Percentiles rank a stretch among this genome's conserved stretches.
phyloP scores from a whole-genome alignment of 2,113 vertebrate genomes.

The Mirounga angustirostris region DNA sequence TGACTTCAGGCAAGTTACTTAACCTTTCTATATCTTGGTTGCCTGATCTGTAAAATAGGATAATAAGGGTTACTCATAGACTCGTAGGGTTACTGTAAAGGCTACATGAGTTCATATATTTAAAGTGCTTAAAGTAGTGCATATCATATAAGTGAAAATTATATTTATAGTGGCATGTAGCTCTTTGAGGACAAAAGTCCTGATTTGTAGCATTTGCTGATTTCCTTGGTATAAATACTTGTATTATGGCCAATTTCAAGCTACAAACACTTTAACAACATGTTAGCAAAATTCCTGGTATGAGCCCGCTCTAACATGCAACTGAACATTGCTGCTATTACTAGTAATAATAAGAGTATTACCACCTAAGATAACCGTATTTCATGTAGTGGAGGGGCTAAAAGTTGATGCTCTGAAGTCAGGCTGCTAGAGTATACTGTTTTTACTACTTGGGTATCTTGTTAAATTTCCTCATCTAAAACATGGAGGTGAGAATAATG shows the following conservation, averaged over 20 bases:
- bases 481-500: background rate
- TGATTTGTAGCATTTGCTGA: background rate
- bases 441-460: background rate
- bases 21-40: constrained; percentile 32
- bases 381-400: background rate
- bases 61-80: background rate
- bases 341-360: background rate
- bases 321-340: background rate
- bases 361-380: background rate
- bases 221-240: constrained; percentile 4
- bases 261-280: background rate
- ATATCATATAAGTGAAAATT: background rate
- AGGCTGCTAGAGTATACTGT: background rate
- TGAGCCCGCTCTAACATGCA: background rate
- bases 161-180: background rate
- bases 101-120: constrained; percentile 32
- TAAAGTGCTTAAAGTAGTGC: constrained; percentile 45
- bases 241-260: constrained; percentile 26
- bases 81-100: background rate
- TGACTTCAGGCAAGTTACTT: background rate
- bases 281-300: background rate
- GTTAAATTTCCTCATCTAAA: background rate
- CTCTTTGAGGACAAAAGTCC: background rate
- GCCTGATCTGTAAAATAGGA: constrained; percentile 46
- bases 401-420: background rate